phyloP scores from a whole-genome alignment of 2,888 invertebrate species.

The Heteromyza rotundicornis region DNA sequence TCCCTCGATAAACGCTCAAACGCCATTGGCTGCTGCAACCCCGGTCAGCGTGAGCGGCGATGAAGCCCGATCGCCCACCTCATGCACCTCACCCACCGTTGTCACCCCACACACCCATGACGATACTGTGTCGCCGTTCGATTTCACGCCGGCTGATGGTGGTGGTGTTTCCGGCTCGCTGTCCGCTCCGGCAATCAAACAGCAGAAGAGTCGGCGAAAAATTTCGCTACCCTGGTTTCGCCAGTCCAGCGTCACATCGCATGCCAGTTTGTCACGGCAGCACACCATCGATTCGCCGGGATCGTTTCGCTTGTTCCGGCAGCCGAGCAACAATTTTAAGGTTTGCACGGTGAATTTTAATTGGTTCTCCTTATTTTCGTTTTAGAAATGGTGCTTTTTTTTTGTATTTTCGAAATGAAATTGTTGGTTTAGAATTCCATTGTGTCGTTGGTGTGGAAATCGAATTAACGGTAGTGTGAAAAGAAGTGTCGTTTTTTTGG shows the following conservation, averaged over 20 bases:
- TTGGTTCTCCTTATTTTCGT: too few relatives aligned
- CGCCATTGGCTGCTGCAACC: conserved; percentile 24
- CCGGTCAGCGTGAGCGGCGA: conserved; percentile 41
- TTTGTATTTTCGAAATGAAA: too few relatives aligned
- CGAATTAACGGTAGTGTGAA: too few relatives aligned
- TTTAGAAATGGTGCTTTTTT: too few relatives aligned
- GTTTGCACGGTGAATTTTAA: conserved; percentile 55
- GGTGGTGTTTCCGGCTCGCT: conserved; percentile 4
- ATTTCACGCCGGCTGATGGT: conserved; percentile 34
- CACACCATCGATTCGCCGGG: conserved; percentile 91
- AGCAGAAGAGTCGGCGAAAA: conserved; percentile 75
- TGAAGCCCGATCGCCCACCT: conserved; percentile 41
- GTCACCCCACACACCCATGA: conserved; percentile 19
- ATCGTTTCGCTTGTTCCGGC: conserved; percentile 80
- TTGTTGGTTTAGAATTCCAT: too few relatives aligned
- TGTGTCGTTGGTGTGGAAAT: too few relatives aligned
- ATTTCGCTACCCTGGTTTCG: conserved; percentile 91
- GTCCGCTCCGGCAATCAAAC: conserved; percentile 50
- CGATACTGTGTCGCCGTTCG: conserved; percentile 40
- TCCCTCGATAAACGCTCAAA: conserved; percentile 41
- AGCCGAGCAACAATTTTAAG: conserved; percentile 63
- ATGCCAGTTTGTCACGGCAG: conserved; percentile 79
- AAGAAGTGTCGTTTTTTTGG: too few relatives aligned
- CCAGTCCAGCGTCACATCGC: conserved; percentile 78
- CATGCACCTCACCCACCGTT: too few relatives aligned